phyloP scores from a whole-genome alignment of 2,888 invertebrate genomes.

The Athalia circularis region DNA sequence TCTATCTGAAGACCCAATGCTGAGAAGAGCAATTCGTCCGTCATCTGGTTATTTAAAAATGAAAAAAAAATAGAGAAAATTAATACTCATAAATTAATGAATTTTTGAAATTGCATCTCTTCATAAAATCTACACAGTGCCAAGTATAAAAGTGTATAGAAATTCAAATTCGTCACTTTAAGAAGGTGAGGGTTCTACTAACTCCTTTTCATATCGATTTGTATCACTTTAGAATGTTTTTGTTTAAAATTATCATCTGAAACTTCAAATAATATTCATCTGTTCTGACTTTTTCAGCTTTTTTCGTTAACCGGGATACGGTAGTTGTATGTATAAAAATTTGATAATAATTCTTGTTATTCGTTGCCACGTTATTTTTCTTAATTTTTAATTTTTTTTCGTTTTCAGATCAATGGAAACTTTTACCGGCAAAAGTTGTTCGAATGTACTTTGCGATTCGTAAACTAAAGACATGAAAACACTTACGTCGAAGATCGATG shows the following conservation, averaged over 20 bases:
- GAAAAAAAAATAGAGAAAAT: not conserved
- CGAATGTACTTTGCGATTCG: too few relatives aligned
- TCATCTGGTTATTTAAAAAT: slow-evolving; percentile 60
- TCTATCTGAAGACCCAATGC: slow-evolving; percentile 66
- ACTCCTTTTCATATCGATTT: too few relatives aligned
- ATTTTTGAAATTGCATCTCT: too few relatives aligned
- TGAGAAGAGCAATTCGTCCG: slow-evolving; percentile 70
- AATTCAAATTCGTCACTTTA: not conserved
- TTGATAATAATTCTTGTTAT: slow-evolving; percentile 7
- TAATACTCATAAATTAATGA: not conserved
- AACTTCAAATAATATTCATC: too few relatives aligned
- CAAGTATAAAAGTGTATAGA: not conserved
- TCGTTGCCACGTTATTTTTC: slow-evolving; percentile 29
- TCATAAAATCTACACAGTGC: too few relatives aligned
- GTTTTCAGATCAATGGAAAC: too few relatives aligned
- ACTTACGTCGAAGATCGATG: slow-evolving; percentile 69
- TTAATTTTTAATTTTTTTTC: not conserved
- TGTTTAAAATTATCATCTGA: too few relatives aligned
- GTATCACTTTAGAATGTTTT: too few relatives aligned
- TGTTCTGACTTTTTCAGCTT: too few relatives aligned
- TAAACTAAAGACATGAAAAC: slow-evolving; percentile 27
- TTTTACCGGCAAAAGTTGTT: too few relatives aligned
- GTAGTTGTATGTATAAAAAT: not conserved
- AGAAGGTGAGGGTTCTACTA: not conserved
- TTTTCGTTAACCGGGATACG: too few relatives aligned